Conservation (phyloP, 1,140 invertebrate genomes). For the Amyelois transitella region DNA sequence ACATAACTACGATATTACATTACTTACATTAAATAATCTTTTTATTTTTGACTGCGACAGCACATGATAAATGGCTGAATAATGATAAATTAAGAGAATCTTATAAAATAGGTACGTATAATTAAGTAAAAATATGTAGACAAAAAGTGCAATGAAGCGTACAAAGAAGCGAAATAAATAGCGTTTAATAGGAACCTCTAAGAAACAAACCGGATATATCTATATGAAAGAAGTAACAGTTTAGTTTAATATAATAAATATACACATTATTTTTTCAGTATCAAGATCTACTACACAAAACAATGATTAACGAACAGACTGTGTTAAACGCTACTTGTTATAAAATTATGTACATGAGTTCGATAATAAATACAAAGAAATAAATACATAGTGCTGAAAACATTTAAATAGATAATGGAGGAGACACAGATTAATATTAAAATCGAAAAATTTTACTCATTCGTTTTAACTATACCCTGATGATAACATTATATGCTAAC, state of each 20-base stretch:
- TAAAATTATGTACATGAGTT: too few relatives aligned
- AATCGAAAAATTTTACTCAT: too few relatives aligned
- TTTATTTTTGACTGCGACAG: slow-evolving; percentile 18
- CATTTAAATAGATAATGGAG: too few relatives aligned
- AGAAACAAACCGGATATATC: slow-evolving; percentile 5
- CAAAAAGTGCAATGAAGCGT: slow-evolving; percentile 34
- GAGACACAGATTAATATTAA: too few relatives aligned
- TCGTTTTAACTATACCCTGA: too few relatives aligned
- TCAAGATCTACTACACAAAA: too few relatives aligned
- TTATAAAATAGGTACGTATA: slow-evolving; percentile 8
- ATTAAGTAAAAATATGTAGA: slow-evolving; percentile 12
- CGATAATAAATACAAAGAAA: too few relatives aligned
- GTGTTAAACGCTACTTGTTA: too few relatives aligned
- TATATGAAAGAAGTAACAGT: slow-evolving; percentile 6
- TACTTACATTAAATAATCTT: neutral
- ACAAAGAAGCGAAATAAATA: slow-evolving; percentile 22
- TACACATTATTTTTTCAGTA: neutral
- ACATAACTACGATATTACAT: too few relatives aligned
- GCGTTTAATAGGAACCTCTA: slow-evolving; percentile 10
- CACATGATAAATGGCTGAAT: slow-evolving; percentile 4
- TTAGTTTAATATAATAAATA: slow-evolving; percentile 4
- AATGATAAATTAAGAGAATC: slow-evolving; percentile 9
- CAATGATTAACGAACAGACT: too few relatives aligned
- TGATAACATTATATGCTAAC: slow-evolving; percentile 2
- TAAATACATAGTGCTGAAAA: too few relatives aligned